phyloP scores from a whole-genome alignment of 1,140 invertebrate genomes.

The Zaprionus gabonicus region DNA sequence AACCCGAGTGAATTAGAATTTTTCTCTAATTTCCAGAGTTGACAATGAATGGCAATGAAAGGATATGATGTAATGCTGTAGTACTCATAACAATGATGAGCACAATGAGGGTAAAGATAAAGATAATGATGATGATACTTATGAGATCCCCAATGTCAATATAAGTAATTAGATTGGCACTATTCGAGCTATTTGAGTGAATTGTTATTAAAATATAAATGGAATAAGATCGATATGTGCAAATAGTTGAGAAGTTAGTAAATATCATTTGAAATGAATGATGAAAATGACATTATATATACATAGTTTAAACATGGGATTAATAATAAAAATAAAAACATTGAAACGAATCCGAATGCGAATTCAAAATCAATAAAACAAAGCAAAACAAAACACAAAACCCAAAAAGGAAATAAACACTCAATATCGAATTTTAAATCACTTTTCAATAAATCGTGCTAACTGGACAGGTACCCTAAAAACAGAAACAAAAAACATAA shows the following conservation, averaged over 20 bases:
- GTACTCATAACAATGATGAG: conserved; percentile 44
- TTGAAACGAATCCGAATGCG: conserved; percentile 62
- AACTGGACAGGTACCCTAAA: conserved; percentile 39
- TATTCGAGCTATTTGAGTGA: conserved; percentile 82
- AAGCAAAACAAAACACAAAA: conserved; percentile 46
- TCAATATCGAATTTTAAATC: conserved; percentile 68
- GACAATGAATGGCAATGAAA: conserved; percentile 52
- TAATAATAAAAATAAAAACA: conserved; percentile 59
- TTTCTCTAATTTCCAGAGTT: conserved; percentile 80
- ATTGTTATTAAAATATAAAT: conserved; percentile 83
- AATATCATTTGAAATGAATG: conserved; percentile 80
- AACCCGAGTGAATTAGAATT: conserved; percentile 73
- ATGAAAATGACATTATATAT: conserved; percentile 78
- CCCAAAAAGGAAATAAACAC: conserved; percentile 62
- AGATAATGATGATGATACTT: conserved; percentile 54
- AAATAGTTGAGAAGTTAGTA: conserved; percentile 69
- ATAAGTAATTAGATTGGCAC: conserved; percentile 69
- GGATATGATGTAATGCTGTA: conserved; percentile 23
- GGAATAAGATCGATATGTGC: conserved; percentile 63
- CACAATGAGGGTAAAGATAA: conserved; percentile 41
- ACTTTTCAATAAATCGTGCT: conserved; percentile 49
- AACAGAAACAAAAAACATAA: conserved; percentile 22
- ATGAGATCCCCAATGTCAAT: conserved; percentile 74
- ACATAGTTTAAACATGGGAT: conserved; percentile 82
- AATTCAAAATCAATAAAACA: conserved; percentile 49